Evolutionary conservation across 2,888 invertebrate species (phyloP), one percentile per base, ranked within the genome.

Genomic region (Sphaeridia pumilis): DNA sequence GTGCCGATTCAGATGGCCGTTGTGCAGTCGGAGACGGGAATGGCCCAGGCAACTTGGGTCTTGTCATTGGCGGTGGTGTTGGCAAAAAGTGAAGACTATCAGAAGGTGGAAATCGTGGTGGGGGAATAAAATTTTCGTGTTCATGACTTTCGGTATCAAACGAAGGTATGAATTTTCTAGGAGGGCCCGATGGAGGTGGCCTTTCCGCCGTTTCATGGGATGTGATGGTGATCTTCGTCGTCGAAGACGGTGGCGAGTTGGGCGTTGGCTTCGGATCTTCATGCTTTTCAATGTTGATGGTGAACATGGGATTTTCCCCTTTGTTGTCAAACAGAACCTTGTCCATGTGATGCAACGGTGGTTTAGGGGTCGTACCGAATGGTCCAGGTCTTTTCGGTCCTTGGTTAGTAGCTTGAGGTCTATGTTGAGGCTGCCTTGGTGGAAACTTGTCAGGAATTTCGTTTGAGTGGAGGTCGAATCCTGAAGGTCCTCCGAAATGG

Each of bases 291-390:
- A 52, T 46, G 14, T 41, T 46, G 2, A 52, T 46, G 1, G 46
- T 52, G 2, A 52, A 28, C 12, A 52, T 38, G 4, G 51, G 51
- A 34, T 46, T 46, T 25, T 50, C 43, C 4, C 7, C 10, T 2
- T 46, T 45, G 42, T 52, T 52, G 14, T 52, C 46, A 22, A 41
- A 46, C n/a, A 46, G 46, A 2, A 52, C 52, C 46, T 52, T 52
- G 31, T 52, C 52, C 52, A 52, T 52, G n/a, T 52, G 52, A 46
- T 52, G 52, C 22, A 53, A 28, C n/a, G 45, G 45, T 12, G 14
- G 24, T 21, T 14, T 3, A 26, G 25, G 7, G n/a, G n/a, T n/a
- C n/a, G n/a, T n/a, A n/a, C n/a, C n/a, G n/a, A n/a, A n/a, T n/a
- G n/a, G n/a, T n/a, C n/a, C n/a, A n/a, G n/a, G n/a, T n/a, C n/a